Evolutionary conservation across 1,140 invertebrate genomes (phyloP), one percentile per base, ranked within the genome.

Genomic region (Drosophila paulistorum): DNA sequence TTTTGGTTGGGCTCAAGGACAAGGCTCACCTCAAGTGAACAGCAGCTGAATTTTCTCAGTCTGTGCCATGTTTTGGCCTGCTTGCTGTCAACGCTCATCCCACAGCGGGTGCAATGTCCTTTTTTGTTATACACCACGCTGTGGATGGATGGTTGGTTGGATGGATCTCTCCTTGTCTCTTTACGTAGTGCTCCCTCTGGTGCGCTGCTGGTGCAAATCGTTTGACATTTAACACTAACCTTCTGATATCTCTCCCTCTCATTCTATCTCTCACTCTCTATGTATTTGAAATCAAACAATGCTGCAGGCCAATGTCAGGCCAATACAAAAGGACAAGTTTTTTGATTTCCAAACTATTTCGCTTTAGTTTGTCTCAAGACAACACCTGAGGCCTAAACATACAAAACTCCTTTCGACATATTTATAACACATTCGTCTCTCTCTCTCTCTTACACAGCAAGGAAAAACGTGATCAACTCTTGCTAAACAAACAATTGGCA

Each of bases 161-260:
- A 70, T 81, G 45, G 45, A 51, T 51, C 45, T 51, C 45, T 51
- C 45, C 14, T 10, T 51, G 75, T 65, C 48, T 11, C 60, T 55
- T 58, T 37, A 17, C 10, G 59, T 54, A 62, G 60, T 39, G 37
- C 77, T 71, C 71, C 80, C 81, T 76, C 74, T 57, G 74, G 81
- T 85, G 81, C 84, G 39, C 84, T 79, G 84, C 84, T 89, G 84
- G 84, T 89, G 84, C 81, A 89, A 89, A 89, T 89, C 71, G 84
- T 41, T 51, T 68, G 64, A 59, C 84, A 81, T 89, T 90, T 89
- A 89, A 74, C 79, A 89, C 77, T 72, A 82, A 80, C 80, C 79
- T 81, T 81, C 65, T 70, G 76, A 62, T 71, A 63, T 59, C 26
- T 51, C 57, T 11, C 2, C 11, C 37, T 13, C 37, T 39, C 11